A percentile compares a stretch with the other conserved stretches of the same genome.
Conservation (phyloP, 2,113 vertebrate genomes). For the Menidia beryllina region DNA sequence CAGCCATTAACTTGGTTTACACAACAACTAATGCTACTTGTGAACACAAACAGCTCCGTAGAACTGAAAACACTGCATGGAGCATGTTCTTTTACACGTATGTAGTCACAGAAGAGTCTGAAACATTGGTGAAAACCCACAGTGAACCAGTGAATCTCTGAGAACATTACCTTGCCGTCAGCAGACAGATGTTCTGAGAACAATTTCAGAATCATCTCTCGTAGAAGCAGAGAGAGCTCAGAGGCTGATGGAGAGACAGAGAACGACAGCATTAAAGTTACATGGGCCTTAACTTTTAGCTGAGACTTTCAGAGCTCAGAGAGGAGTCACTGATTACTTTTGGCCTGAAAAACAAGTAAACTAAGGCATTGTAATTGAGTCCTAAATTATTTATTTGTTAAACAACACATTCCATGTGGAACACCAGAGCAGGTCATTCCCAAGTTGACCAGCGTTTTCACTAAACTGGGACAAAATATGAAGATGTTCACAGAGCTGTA, state of each 20-base stretch:
- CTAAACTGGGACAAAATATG: background rate
- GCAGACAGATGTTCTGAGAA: slow-evolving; percentile 83
- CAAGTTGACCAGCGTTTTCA: background rate
- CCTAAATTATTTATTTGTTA: background rate
- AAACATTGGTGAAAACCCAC: background rate
- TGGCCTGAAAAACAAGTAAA: background rate
- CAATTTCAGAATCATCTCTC: slow-evolving; percentile 82
- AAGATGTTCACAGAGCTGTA: background rate
- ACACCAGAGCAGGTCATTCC: background rate
- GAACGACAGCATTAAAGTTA: background rate
- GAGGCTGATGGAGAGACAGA: slow-evolving; percentile 65
- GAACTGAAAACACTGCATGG: background rate
- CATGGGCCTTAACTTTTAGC: fast-evolving
- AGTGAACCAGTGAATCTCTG: background rate
- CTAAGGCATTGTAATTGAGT: too few species aligned
- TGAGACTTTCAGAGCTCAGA: too few species aligned
- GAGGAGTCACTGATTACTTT: too few species aligned
- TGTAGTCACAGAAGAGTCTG: background rate
- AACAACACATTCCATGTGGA: background rate
- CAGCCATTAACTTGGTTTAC: too few species aligned
- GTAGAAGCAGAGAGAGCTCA: slow-evolving; percentile 77
- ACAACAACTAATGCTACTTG: too few species aligned
- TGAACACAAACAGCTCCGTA: background rate
- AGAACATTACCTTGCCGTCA: slow-evolving; percentile 83
- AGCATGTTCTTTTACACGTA: background rate